Evolutionary conservation across 1,140 invertebrate species (phyloP).

Genomic region (Drosophila paulistorum): DNA sequence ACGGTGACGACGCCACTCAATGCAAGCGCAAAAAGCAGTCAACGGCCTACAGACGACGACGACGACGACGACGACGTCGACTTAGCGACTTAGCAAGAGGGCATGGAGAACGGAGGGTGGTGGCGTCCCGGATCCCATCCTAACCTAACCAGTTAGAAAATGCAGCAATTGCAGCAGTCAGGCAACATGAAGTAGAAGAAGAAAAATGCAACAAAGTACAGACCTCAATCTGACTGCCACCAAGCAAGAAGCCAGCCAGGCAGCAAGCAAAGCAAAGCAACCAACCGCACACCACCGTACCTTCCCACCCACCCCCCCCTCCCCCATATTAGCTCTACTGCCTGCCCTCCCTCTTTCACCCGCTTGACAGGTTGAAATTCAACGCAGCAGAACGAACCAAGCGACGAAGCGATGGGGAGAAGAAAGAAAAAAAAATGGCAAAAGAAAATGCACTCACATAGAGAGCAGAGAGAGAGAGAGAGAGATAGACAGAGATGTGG

Average conservation of each 20-base stretch:
- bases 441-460: conserved; percentile 70
- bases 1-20: conserved; percentile 54
- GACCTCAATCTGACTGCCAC: conserved; percentile 60
- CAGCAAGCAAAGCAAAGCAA: background rate
- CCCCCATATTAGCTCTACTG: background rate
- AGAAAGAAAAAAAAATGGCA: conserved; percentile 38
- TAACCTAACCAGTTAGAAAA: conserved; percentile 74
- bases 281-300: conserved; percentile 12
- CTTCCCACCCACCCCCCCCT: background rate
- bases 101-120: background rate
- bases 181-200: conserved; percentile 24
- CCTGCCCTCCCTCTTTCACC: conserved; percentile 35
- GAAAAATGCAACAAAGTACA: conserved; percentile 79
- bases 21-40: conserved; percentile 45
- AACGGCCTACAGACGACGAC: conserved; percentile 70
- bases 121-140: conserved; percentile 16
- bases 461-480: background rate
- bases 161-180: conserved; percentile 43
- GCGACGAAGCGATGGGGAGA: conserved; percentile 51
- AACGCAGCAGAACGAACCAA: conserved; percentile 72
- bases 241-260: background rate
- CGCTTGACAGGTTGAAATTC: conserved; percentile 75
- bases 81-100: conserved; percentile 36
- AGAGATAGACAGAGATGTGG: no score
- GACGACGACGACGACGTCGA: conserved; percentile 51